Evolutionary conservation across 2,797 vertebrate genomes (phyloP).

Genomic region (Spheniscus humboldti): DNA sequence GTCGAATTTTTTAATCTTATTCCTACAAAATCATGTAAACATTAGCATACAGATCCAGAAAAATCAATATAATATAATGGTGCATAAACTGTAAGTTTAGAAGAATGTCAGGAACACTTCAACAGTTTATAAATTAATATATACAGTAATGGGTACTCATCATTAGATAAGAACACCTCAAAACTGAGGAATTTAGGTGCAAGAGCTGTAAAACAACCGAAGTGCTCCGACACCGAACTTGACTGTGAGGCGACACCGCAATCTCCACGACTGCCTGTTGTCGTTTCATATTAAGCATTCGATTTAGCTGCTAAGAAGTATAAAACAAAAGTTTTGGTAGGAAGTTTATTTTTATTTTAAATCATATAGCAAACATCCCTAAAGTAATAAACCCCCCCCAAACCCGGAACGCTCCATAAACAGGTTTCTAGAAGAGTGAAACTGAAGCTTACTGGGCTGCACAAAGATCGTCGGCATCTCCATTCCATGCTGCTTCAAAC

Average conservation of each 20-base stretch:
- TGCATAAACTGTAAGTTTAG: conserved; percentile 44
- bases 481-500: not conserved
- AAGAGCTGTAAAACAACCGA: conserved; percentile 3
- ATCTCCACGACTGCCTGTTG: not conserved
- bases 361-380: conserved; percentile 19
- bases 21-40: conserved; percentile 67
- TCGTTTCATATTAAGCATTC: not conserved
- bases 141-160: conserved; percentile 27
- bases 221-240: not conserved
- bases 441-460: not conserved
- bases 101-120: conserved; percentile 39
- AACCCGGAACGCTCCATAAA: not conserved
- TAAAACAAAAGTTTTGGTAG: conserved; percentile 13
- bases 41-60: conserved; percentile 55
- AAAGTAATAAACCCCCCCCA: not conserved
- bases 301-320: conserved; percentile 9
- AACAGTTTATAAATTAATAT: conserved; percentile 53
- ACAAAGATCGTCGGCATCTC: not conserved
- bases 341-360: conserved; percentile 39
- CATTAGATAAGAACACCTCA: not conserved
- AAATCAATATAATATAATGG: conserved; percentile 58
- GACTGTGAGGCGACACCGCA: not conserved
- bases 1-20: conserved; percentile 57
- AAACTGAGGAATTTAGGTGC: conserved; percentile 12
- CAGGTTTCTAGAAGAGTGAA: not conserved